Percentiles rank a stretch among this genome's conserved stretches.
phyloP scores from a whole-genome alignment of 2,888 invertebrate genomes.

The Protodeltote pygarga region DNA sequence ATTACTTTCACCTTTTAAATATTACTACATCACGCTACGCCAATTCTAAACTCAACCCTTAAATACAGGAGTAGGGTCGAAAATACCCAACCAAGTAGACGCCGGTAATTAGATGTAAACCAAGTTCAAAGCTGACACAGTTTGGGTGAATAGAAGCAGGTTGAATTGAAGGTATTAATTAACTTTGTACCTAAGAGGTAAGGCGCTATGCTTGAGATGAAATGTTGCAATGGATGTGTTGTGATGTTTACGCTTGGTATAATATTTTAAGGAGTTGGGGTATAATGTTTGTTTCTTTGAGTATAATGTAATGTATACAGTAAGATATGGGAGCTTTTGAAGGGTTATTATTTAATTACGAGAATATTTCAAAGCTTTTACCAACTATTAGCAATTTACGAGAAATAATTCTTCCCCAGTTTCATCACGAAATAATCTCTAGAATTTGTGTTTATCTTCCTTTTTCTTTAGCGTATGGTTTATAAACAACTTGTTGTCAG shows the following conservation, averaged over 20 bases:
- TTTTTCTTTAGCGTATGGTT: too few species aligned
- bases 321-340: too few species aligned
- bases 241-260: not conserved
- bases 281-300: too few species aligned
- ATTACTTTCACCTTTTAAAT: constrained; percentile 39
- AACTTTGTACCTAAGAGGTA: constrained; percentile 24
- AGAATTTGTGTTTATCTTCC: not conserved
- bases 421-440: too few species aligned
- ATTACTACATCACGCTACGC: constrained; percentile 28
- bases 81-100: constrained; percentile 11
- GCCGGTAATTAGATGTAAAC: constrained; percentile 37
- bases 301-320: too few species aligned
- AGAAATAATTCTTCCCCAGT: too few species aligned
- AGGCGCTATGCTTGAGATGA: constrained; percentile 13
- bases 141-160: constrained; percentile 39
- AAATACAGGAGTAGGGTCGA: constrained; percentile 16
- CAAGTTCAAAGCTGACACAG: constrained; percentile 38
- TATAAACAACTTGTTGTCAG: too few species aligned
- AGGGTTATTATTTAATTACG: too few species aligned
- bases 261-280: not conserved
- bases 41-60: constrained; percentile 23
- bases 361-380: too few species aligned
- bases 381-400: too few species aligned
- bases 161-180: constrained; percentile 44
- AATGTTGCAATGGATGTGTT: not conserved